Conservation (phyloP, 2,113 vertebrate species). For the Oreocharis arfaki region DNA sequence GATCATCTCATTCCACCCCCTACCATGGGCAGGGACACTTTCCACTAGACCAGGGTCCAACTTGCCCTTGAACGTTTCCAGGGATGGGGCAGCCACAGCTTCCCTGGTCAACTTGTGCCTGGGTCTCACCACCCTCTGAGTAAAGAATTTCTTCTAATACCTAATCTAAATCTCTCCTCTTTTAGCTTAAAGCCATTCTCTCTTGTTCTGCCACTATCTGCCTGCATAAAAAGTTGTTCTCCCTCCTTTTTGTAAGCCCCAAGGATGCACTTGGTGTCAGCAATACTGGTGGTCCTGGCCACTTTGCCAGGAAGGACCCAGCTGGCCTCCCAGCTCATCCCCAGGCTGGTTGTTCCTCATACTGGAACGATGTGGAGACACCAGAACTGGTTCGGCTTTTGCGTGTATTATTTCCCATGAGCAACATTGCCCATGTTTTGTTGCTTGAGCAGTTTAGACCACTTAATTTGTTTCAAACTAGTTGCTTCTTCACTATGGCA, state of each 20-base stretch:
- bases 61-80: background rate
- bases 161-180: background rate
- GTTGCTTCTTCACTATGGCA: background rate
- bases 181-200: background rate
- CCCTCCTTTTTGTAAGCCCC: background rate
- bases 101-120: background rate
- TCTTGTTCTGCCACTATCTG: background rate
- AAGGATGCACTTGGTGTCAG: background rate
- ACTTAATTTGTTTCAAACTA: background rate
- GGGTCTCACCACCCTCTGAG: background rate
- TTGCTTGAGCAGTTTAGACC: background rate
- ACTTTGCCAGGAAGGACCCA: background rate
- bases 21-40: background rate
- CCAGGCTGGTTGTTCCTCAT: fast-evolving
- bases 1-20: background rate
- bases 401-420: background rate
- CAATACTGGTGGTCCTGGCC: background rate
- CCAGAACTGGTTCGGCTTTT: background rate
- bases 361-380: background rate
- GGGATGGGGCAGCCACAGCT: background rate
- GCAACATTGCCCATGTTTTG: background rate
- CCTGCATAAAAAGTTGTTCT: background rate
- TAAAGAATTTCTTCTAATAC: background rate
- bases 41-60: background rate
- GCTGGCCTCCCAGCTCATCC: background rate